Evolutionary conservation across 2,797 vertebrate species (phyloP), one percentile per base, ranked within the genome.

Genomic region (Echeneis naucrates): DNA sequence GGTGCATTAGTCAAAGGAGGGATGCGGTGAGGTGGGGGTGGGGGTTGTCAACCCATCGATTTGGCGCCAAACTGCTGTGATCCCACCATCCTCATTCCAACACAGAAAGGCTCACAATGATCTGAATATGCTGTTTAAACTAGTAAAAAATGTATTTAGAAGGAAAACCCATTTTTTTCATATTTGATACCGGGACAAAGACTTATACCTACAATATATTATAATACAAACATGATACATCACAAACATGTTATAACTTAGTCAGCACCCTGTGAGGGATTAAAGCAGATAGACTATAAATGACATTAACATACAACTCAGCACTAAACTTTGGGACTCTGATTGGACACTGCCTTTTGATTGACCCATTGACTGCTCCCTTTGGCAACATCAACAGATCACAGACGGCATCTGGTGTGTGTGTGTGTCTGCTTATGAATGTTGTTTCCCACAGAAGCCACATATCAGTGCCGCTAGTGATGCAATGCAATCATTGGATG

Each of bases 1-100:
- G 47, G 21, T 24, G 26, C 54, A 58, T 74, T 64, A 72, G 32
- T 83, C 68, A 68, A 79, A 78, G 16, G 58, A 19, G 37, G 45
- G 38, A 17, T 0, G 7, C 12, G n/a, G n/a, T n/a, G n/a, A n/a
- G n/a, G n/a, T n/a, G 74, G 55, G 60, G 87, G 74, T n/a, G n/a
- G 72, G 52, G 77, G 83, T 67, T 82, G 84, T 85, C 78, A 80
- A 2, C 8, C 8, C 27, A 71, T 75, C 62, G 78, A 78, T 77
- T 78, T 64, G 66, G 61, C 13, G n/a, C 44, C 67, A 42, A 63
- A 54, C 26, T 57, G 24, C 32, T 45, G 16, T 4, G 53, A 65
- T 69, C 30, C 17, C 37, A 19, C 32, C 26, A 30, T 62, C 32
- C 26, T 45, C 63, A 63, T 72, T 75, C 63, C 52, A 57, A 2